Evolutionary conservation across 2,797 vertebrate species (phyloP), one percentile per base, ranked within the genome.

Genomic region (Euphonia xanthogaster): DNA sequence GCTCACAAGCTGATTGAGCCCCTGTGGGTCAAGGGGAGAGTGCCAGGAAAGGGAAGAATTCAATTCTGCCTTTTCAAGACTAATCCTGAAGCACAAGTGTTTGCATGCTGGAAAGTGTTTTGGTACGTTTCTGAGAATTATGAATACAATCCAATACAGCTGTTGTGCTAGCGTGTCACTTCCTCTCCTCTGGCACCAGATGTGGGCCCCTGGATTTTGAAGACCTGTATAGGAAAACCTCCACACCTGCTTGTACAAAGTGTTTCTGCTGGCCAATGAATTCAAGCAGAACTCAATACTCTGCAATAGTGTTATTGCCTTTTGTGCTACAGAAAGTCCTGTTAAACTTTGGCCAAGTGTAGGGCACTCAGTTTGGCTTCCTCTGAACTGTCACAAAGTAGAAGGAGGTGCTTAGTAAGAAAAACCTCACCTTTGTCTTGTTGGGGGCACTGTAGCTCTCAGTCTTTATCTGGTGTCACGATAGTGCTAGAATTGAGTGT

Each of bases 1-100:
- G 37, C 18, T 89, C 63, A 54, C 51, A 65, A 51, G 62, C 73
- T 88, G 85, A 75, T 92, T 89, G 88, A 94, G 91, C 92, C 76
- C 66, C 93, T 70, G 79, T 88, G 85, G 82, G 82, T 72, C 87
- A 78, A 93, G 54, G 62, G n/a, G 72, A 93, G 79, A 72, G 76
- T 91, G 94, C 94, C 94, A 96, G 92, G 58, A 90, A 81, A 91
- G 51, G 20, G 40, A 92, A 78, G 68, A 93, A 91, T 94, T 91
- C 0, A 0, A 48, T 89, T 84, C 63, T 95, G 87, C 89, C 85
- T 86, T 78, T 91, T 96, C 87, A 93, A 91, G 77, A 84, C 72
- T 88, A 90, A 83, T 91, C 78, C 63, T 91, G 91, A 94, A 76
- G 90, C 0, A 0, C 79, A 75, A 93, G 89, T 60, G 76, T 77